These are phyloP conservation scores for Montipora capitata DNA, from an alignment of 92 coral and sea anemone genomes.

Conservation along the genomic window DNA sequence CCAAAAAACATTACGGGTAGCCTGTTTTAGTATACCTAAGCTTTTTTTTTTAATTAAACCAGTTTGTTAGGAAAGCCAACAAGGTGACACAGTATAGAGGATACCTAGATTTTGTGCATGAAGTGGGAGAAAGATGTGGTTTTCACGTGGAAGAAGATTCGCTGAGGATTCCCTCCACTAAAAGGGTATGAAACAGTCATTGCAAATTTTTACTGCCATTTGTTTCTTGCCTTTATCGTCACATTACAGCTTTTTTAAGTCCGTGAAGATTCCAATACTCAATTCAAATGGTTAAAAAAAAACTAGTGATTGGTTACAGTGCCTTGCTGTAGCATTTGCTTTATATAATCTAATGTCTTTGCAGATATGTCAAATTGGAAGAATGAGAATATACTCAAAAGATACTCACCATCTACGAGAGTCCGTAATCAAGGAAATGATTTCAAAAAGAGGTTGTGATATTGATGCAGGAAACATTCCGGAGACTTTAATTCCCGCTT, in stretches of 20 bases:
- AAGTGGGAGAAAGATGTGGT: slow-evolving; percentile 91
- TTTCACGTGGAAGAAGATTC: slow-evolving; percentile 94
- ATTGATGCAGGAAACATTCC: slow-evolving; percentile 54
- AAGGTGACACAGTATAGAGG: slow-evolving; percentile 92
- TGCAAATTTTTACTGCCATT: too few species aligned
- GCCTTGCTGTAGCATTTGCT: background rate
- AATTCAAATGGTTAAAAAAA: too few species aligned
- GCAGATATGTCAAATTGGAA: slow-evolving; percentile 95
- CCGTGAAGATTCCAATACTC: too few species aligned
- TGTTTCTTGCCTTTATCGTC: background rate
- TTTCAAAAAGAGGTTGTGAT: slow-evolving; percentile 79
- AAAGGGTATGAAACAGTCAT: slow-evolving; percentile 68
- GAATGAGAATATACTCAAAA: slow-evolving; percentile 69
- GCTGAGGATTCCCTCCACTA: slow-evolving; percentile 97
- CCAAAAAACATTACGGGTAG: too few species aligned
- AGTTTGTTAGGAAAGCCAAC: slow-evolving; percentile 88
- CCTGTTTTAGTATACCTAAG: background rate
- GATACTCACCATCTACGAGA: slow-evolving; percentile 54
- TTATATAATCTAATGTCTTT: background rate
- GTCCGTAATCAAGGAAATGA: slow-evolving; percentile 72
- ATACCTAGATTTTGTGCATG: slow-evolving; percentile 85
- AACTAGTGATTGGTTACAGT: too few species aligned
- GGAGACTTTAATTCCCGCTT: background rate
- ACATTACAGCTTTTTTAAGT: too few species aligned
- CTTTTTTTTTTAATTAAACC: background rate